Evolutionary conservation across 1,140 invertebrate genomes (phyloP), one percentile per base, ranked within the genome.

Genomic region (Muscidifurax raptorellus): DNA sequence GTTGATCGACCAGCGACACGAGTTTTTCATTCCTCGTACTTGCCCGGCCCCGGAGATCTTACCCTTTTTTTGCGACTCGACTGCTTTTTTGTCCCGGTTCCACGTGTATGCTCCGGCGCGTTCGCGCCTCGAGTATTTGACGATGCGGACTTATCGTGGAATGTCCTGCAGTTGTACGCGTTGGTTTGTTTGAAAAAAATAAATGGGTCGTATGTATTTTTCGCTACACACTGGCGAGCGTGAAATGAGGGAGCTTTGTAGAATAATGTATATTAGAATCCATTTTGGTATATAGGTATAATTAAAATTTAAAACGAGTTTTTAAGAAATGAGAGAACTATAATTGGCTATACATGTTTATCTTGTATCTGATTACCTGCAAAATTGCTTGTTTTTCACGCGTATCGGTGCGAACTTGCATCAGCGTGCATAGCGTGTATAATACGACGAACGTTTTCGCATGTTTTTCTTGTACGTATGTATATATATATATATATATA

Each of bases 1-100:
- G 28, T 71, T 28, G 71, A 13, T 47, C 13, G n/a, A 52, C 74
- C 44, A n/a, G 67, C 64, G 59, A 80, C 64, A 66, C 52, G n/a
- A 36, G 13, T 36, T 80, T 80, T 67, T 74, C 27, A 72, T 52
- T 47, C n/a, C 72, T 69, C 66, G 18, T 69, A 3, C 66, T 28
- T 28, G 12, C 66, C 10, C 27, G 27, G 2, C 28, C 47, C 27
- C 69, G 67, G 30, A 15, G 52, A 64, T 40, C 3, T 69, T 27
- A n/a, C 15, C 0, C 13, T 32, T 30, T 52, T 72, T 81, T 27
- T 82, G n/a, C 28, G 47, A 27, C 44, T 13, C n/a, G 12, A 22
- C 15, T 28, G 22, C 66, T 80, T 69, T 81, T 81, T 77, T 69
- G 18, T 22, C 18, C 0, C 52, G 6, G 22, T 59, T 22, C 22